Conservation (phyloP, 2,888 invertebrate species). For the Smittia aterrima region DNA sequence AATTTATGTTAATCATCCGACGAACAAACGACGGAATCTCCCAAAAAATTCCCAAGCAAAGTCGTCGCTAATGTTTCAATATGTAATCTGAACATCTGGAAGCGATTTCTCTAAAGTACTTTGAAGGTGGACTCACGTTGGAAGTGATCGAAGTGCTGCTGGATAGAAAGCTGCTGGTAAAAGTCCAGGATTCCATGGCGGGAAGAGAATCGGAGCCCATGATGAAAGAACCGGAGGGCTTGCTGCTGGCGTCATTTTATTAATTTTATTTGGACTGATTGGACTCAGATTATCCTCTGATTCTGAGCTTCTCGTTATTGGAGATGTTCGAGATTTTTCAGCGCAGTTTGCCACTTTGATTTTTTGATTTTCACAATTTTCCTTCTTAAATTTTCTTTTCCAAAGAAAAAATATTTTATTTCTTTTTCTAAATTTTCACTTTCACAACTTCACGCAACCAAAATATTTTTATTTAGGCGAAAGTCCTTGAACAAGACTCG, state of each 20-base stretch:
- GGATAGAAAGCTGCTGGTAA: slow-evolving; percentile 69
- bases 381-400: slow-evolving; percentile 12
- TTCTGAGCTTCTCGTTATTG: slow-evolving; percentile 13
- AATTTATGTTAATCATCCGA: slow-evolving; percentile 25
- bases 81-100: not conserved
- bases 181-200: slow-evolving; percentile 62
- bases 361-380: not conserved
- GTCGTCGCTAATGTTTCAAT: not conserved
- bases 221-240: slow-evolving; percentile 7
- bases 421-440: not conserved
- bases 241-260: slow-evolving; percentile 1
- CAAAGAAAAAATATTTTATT: not conserved
- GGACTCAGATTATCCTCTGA: not conserved
- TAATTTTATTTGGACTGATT: not conserved
- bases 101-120: not conserved
- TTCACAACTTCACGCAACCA: not conserved
- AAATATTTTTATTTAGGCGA: not conserved
- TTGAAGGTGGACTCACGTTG: slow-evolving; percentile 61
- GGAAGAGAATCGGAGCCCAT: slow-evolving; percentile 72
- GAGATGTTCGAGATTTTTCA: not conserved
- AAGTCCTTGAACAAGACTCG: not conserved
- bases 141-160: slow-evolving; percentile 67
- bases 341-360: slow-evolving; percentile 38
- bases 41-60: slow-evolving; percentile 24
- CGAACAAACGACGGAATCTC: slow-evolving; percentile 24